These are phyloP conservation scores for Arizona elegans DNA, from an alignment of 2,113 vertebrate genomes.

Conservation along the genomic window DNA sequence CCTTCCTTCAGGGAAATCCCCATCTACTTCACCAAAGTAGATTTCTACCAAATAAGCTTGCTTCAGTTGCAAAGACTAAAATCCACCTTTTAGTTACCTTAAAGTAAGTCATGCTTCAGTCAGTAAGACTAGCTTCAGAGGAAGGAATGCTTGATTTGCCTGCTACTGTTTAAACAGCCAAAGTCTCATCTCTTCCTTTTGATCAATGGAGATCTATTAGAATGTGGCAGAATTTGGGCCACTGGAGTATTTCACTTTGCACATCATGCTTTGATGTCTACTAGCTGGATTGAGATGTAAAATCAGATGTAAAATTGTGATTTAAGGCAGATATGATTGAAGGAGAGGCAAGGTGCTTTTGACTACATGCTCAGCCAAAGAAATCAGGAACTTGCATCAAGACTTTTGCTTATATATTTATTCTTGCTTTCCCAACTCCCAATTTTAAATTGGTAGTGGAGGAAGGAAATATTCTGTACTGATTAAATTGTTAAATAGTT, in stretches of 20 bases:
- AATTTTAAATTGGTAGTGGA: not conserved
- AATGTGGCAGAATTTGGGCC: not conserved
- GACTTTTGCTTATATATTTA: not conserved
- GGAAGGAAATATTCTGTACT: not conserved
- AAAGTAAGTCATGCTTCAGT: not conserved
- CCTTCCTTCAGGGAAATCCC: conserved; percentile 45
- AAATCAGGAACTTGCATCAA: not conserved
- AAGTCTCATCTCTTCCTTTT: not conserved
- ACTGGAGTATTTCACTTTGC: not conserved
- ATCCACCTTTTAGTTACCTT: not conserved
- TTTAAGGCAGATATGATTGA: not conserved
- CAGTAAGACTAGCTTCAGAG: not conserved
- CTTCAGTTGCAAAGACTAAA: conserved; percentile 26
- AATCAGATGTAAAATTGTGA: not conserved
- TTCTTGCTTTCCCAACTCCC: not conserved
- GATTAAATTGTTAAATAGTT: not conserved
- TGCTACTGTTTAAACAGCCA: not conserved
- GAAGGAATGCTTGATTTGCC: not conserved
- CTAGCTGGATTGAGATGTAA: not conserved
- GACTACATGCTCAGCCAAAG: not conserved
- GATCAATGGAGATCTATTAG: not conserved
- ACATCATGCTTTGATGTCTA: not conserved
- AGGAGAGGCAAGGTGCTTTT: not conserved
- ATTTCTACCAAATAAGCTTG: conserved; percentile 41
- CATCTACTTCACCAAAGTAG: conserved; percentile 23